phyloP scores from a whole-genome alignment of 1,140 invertebrate genomes.

The Aphelinus certus region DNA sequence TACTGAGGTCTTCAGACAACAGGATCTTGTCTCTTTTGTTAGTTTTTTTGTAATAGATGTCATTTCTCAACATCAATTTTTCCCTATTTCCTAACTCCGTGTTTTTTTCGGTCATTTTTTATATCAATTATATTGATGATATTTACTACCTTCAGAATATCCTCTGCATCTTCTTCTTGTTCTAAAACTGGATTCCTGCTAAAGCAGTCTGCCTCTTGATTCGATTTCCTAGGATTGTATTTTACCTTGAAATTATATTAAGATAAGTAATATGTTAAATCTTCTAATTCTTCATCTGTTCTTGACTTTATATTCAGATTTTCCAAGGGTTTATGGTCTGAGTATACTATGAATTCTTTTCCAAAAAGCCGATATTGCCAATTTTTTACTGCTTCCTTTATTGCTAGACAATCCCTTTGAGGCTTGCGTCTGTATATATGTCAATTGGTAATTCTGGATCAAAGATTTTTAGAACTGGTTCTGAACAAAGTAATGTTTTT shows the following conservation, averaged over 20 bases:
- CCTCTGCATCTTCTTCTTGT: conserved; percentile 5
- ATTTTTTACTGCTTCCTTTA: conserved; percentile 17
- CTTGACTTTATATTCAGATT: conserved; percentile 39
- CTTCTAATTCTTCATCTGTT: conserved; percentile 28
- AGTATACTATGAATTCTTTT: conserved; percentile 31
- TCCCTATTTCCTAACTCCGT: conserved; percentile 1
- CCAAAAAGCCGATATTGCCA: conserved; percentile 32
- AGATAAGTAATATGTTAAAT: conserved; percentile 14
- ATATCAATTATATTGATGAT: conserved; percentile 2
- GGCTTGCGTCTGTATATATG: conserved; percentile 44
- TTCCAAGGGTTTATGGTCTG: conserved; percentile 40
- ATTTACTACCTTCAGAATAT: conserved; percentile 13
- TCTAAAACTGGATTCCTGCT: conserved; percentile 36
- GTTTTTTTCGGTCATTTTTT: conserved; percentile 12
- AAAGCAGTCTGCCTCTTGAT: conserved; percentile 39
- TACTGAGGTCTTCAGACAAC: conserved; percentile 7
- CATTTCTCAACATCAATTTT: conserved; percentile 10
- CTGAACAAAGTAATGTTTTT: conserved; percentile 35
- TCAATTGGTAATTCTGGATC: conserved; percentile 37
- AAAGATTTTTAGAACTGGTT: conserved; percentile 40
- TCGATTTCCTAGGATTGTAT: conserved; percentile 38
- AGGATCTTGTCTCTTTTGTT: conserved; percentile 22
- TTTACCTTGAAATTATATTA: not conserved
- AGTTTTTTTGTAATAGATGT: conserved; percentile 7
- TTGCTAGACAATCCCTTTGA: conserved; percentile 29